Evolutionary conservation across 2,797 vertebrate species (phyloP), one percentile per base, ranked within the genome.

Genomic region (Epinephelus coioides): DNA sequence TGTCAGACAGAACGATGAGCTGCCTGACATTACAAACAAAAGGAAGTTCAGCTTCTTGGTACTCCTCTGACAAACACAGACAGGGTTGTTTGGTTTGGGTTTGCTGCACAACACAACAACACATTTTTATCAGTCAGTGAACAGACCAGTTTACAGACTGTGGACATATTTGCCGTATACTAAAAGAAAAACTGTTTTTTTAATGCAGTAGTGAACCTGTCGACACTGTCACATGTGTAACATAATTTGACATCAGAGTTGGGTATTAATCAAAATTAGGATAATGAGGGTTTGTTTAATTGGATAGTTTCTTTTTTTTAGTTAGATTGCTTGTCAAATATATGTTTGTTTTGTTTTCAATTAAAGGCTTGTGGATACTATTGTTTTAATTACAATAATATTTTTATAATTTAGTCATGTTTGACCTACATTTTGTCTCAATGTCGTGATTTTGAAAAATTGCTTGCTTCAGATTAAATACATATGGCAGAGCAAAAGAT

Each of bases 11-110:
- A 53, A 12, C 27, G 21, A 3, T 21, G 27, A 3, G 7, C 27
- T 25, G 25, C 3, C 27, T 67, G 63, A 60, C 30, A 53, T 19
- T 15, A 49, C 50, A 62, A 43, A 56, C 50, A 68, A 4, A 30
- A n/a, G 34, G 43, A 67, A 5, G 27, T 59, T 27, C 25, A 18
- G 19, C 21, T 23, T 50, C 21, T 23, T 50, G 15, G 43, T 12
- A 7, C 25, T 56, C 47, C 19, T 44, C 53, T 53, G n/a, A 59
- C 6, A 55, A 67, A 56, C 43, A 9, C 51, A 77, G 56, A 25
- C 13, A 43, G 6, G 11, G 6, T 40, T 51, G 44, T 53, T 54
- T 53, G 21, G 60, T 60, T 54, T 71, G 54, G 27, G n/a, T 51
- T 63, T 40, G 8, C 3, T 27, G 13, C 53, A 13, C 5, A 55